Base-by-base conservation (phyloP, 2,797 vertebrate species). In the Rhincodon typus region DNA sequence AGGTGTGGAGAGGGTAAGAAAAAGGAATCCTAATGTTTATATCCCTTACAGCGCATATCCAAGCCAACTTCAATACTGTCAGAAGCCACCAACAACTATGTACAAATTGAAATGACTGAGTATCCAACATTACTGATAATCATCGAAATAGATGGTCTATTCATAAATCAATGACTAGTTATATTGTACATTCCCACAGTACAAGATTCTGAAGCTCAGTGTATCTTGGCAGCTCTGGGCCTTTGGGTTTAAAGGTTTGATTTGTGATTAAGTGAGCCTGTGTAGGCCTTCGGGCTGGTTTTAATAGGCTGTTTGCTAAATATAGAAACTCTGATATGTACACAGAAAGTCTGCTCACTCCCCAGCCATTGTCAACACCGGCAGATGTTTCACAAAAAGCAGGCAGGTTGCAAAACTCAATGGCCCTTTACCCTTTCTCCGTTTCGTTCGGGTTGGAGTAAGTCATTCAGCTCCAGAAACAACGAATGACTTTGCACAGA, bases 241-340 rank as follows among this genome's bases (percentile, higher is more conserved):
- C 70, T 95, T 95, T 95, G 94, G 94, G 70, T 95, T 72, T 77
- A n/a, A 77, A 95, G 46, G 70, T 74, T 95, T 95, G 94, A 57
- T 77, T 74, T 95, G 94, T 66, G 94, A 95, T 95, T 95, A 95
- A 95, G 94, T 95, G 94, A 95, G 46, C 42, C 30, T 5, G 12
- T 77, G 94, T 77, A 77, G 94, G 70, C 94, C 94, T 95, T 95
- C 70, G 15, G 94, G 94, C 94, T 50, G 27, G 42, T 77, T 95
- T 95, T 95, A 95, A 95, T 95, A 95, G 94, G 30, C 70, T 95
- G 67, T 77, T 95, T 95, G 94, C 94, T 95, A 95, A 95, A 95
- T 95, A 95, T 95, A 95, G 94, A 50, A 72, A 74, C 69, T 53
- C 42, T 34, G 94, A 95, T 77, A 50, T n/a, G 70, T 95, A 72